These are phyloP conservation scores for Oreocharis arfaki DNA, from an alignment of 2,113 vertebrate species.

Conservation along the genomic window DNA sequence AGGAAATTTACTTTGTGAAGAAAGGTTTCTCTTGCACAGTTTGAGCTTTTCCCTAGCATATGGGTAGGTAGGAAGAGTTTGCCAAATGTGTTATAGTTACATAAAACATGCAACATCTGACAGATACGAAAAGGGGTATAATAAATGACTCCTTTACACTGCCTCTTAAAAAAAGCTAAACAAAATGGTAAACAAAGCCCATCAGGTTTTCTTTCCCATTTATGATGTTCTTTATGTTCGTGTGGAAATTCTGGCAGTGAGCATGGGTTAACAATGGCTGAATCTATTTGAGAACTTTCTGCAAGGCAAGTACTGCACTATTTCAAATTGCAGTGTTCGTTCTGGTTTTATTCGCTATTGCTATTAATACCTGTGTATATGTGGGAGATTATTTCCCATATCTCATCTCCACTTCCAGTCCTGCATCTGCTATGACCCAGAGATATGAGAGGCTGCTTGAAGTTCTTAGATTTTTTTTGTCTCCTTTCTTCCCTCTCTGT, in stretches of 20 bases:
- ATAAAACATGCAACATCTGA: conserved; percentile 55
- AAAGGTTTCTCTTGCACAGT: conserved; percentile 14
- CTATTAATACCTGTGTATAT: not conserved
- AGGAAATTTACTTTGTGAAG: not conserved
- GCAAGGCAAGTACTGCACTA: not conserved
- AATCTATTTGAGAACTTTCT: not conserved
- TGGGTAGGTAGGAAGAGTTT: conserved; percentile 58
- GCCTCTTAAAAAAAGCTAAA: not conserved
- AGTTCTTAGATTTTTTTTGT: not conserved
- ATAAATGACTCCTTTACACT: conserved; percentile 2
- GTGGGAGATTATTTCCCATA: not conserved
- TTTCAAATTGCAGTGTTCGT: not conserved
- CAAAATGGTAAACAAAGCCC: not conserved
- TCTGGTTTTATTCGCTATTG: not conserved
- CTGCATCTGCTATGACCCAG: not conserved
- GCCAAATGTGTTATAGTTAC: conserved; percentile 53
- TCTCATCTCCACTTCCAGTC: not conserved
- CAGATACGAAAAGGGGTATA: not conserved
- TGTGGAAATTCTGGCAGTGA: not conserved
- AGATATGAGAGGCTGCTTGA: not conserved
- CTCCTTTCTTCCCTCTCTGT: not conserved
- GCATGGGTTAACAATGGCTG: not conserved
- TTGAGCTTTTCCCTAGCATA: conserved; percentile 42
- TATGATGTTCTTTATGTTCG: not conserved
- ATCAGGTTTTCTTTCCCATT: not conserved